phyloP scores from a whole-genome alignment of 2,797 vertebrate genomes.

The Clarias laeviceps region DNA sequence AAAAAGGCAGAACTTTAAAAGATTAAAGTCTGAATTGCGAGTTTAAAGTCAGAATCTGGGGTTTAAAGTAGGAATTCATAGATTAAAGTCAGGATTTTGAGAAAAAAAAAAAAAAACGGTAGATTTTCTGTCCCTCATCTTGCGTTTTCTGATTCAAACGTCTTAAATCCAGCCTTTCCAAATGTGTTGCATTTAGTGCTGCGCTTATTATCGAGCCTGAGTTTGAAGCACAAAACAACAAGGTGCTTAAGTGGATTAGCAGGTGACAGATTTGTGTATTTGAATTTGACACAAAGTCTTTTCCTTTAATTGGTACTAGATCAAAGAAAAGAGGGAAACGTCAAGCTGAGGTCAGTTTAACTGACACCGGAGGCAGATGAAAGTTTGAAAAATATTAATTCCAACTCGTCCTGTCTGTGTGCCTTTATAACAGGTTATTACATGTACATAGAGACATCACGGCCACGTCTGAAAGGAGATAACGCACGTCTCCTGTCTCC shows the following conservation, averaged over 20 bases:
- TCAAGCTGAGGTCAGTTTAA: background rate
- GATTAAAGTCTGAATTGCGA: too few species aligned
- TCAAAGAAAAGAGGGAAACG: background rate
- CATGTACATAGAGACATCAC: slow-evolving; percentile 96
- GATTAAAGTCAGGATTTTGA: too few species aligned
- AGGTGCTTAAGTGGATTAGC: background rate
- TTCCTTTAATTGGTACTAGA: background rate
- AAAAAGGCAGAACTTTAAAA: too few species aligned
- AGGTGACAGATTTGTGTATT: background rate
- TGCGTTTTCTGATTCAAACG: background rate
- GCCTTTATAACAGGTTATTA: slow-evolving; percentile 83
- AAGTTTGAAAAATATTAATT: background rate
- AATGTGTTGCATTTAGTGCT: background rate
- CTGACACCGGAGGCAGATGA: background rate
- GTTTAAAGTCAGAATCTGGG: too few species aligned
- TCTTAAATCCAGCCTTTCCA: background rate
- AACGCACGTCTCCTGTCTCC: slow-evolving; percentile 91
- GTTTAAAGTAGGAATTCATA: too few species aligned
- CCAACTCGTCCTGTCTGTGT: background rate
- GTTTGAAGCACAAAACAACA: background rate
- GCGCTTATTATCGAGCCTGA: background rate
- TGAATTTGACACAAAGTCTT: background rate
- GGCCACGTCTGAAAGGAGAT: slow-evolving; percentile 86
- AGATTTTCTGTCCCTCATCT: too few species aligned
- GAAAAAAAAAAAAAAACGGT: too few species aligned